Evolutionary conservation across 2,797 vertebrate species (phyloP), one percentile per base, ranked within the genome.

Genomic region (Cygnus olor): DNA sequence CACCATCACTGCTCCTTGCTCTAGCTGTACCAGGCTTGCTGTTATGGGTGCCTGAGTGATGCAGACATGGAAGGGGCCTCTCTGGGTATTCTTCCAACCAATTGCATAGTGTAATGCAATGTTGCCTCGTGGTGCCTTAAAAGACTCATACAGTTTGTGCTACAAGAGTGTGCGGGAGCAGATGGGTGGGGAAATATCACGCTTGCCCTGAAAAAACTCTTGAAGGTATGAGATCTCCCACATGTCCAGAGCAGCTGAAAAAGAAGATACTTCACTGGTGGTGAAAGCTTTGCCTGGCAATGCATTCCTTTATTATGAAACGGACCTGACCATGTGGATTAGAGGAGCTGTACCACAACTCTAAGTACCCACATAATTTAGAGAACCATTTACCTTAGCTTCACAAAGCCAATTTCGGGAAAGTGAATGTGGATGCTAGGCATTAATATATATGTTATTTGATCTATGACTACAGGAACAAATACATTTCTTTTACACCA

Each of bases 391-490:
- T 49, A 45, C 14, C 0, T 36, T 1, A 19, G 15, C 6, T 92
- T 84, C 13, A 4, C 9, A 27, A 32, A 76, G 25, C 3, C 73
- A 9, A 8, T 71, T 84, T 54, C 11, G 14, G 20, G 25, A 86
- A 78, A 86, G 40, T 17, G 16, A 17, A 45, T 18, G 7, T 22
- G 10, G 7, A 1, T 0, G 0, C 4, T 49, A 44, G 25, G 6
- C 54, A 17, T 53, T 25, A 36, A 20, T 38, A 6, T 6, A 21
- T 14, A 5, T 21, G 36, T 61, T 54, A 45, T 79, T 57, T 70
- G 32, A 80, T 17, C 19, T 8, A 10, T 14, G 20, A 38, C 6
- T 63, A 9, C 38, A 38, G 27, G 6, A 58, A 13, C 1, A 4
- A 16, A 24, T 1, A 21, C 1, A 80, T 63, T n/a, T 40, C 36